phyloP scores from a whole-genome alignment of 2,113 vertebrate genomes.

The Crotalus viridis region DNA sequence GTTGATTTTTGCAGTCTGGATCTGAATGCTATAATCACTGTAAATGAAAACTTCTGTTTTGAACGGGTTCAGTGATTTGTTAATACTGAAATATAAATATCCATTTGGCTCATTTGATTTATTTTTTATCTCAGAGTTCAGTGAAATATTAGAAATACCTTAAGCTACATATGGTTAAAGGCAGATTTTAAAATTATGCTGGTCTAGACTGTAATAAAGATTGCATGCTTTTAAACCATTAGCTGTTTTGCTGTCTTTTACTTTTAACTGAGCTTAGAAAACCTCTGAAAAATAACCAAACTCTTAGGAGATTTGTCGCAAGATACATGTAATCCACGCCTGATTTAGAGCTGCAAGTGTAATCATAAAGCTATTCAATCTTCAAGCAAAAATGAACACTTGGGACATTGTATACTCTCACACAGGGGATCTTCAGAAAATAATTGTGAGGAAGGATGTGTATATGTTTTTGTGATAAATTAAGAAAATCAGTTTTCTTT shows the following conservation, averaged over 20 bases:
- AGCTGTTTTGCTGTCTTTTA: not conserved
- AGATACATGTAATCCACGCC: not conserved
- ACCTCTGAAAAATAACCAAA: not conserved
- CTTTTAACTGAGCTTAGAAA: not conserved
- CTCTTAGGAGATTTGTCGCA: not conserved
- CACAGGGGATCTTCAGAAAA: not conserved
- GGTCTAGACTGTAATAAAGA: not conserved
- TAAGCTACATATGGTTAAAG: not conserved
- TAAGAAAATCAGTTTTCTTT: not conserved
- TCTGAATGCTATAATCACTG: not conserved
- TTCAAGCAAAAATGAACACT: not conserved
- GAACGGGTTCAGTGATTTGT: not conserved
- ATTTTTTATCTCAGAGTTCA: not conserved
- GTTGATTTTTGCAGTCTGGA: not conserved
- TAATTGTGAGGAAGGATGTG: not conserved
- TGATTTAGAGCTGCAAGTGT: constrained; percentile 3
- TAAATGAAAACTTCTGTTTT: not conserved
- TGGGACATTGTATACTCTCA: not conserved
- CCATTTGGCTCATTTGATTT: not conserved
- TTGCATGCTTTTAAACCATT: not conserved
- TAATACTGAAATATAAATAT: not conserved
- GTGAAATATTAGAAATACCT: not conserved
- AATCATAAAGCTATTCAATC: constrained; percentile 16
- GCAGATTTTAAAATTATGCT: not conserved
- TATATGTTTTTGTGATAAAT: not conserved